Percentiles rank a stretch among this genome's conserved stretches.
Evolutionary conservation across 2,888 invertebrate species (phyloP).

Genomic region (Fragum sueziense): DNA sequence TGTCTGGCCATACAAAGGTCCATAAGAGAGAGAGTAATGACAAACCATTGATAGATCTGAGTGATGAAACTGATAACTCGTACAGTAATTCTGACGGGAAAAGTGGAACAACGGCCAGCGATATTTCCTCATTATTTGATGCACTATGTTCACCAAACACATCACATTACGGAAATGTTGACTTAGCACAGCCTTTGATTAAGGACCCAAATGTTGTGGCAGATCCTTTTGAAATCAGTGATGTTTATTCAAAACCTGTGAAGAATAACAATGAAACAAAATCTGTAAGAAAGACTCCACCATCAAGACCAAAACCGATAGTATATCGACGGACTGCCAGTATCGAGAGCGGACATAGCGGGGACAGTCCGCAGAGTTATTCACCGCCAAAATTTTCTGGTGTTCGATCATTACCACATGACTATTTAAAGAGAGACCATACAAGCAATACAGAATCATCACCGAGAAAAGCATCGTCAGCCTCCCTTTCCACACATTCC

Average conservation of each 20-base stretch:
- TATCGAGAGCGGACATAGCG: constrained; percentile 56
- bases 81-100: constrained; percentile 27
- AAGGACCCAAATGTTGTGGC: constrained; percentile 52
- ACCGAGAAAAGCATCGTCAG: constrained; percentile 1
- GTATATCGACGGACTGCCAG: constrained; percentile 58
- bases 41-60: constrained; percentile 79
- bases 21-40: constrained; percentile 56
- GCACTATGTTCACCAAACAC: constrained; percentile 62
- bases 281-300: constrained; percentile 34
- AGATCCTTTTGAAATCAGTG: constrained; percentile 75
- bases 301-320: constrained; percentile 60
- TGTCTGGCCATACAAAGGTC: constrained; percentile 47
- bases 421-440: constrained; percentile 43
- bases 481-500: neutral
- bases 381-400: constrained; percentile 57
- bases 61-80: constrained; percentile 57
- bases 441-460: constrained; percentile 23
- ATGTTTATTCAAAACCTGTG: constrained; percentile 38
- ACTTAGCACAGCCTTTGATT: constrained; percentile 72
- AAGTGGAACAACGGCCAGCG: constrained; percentile 45
- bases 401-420: constrained; percentile 49
- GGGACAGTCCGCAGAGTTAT: constrained; percentile 50
- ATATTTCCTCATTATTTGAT: constrained; percentile 71
- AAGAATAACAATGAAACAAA: constrained; percentile 23
- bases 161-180: constrained; percentile 67